Evolutionary conservation across 2,113 vertebrate species (phyloP).

Genomic region (Maylandia zebra): DNA sequence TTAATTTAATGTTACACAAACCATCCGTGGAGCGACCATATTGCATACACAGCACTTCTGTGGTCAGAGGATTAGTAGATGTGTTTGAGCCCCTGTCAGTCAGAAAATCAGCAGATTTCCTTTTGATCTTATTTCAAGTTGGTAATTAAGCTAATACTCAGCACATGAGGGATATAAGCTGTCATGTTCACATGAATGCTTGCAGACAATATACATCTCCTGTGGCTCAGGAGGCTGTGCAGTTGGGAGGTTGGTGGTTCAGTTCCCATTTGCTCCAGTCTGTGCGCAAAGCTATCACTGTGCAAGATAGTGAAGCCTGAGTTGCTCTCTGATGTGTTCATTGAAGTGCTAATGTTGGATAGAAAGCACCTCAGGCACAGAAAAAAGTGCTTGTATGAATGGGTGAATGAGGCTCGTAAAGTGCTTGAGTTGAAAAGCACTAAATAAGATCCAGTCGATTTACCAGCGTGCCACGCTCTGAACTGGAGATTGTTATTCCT

Average conservation of each 20-base stretch:
- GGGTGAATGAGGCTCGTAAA: neutral
- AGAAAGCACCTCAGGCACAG: neutral
- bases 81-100: neutral
- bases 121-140: neutral
- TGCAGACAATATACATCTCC: rapidly evolving
- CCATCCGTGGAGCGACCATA: rapidly evolving
- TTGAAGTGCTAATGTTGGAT: neutral
- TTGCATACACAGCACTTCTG: neutral
- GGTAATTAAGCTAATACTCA: neutral
- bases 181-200: neutral
- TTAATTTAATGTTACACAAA: neutral
- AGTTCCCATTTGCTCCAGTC: neutral
- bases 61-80: neutral
- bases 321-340: neutral
- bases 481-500: neutral
- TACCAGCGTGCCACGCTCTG: neutral
- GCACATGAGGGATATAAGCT: neutral
- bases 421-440: neutral
- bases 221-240: neutral
- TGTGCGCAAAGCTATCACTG: neutral
- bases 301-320: neutral
- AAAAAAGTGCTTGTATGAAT: neutral
- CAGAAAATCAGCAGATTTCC: neutral
- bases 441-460: neutral
- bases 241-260: neutral